Conservation (phyloP, 2,888 invertebrate genomes). For the Fragum fragum region DNA sequence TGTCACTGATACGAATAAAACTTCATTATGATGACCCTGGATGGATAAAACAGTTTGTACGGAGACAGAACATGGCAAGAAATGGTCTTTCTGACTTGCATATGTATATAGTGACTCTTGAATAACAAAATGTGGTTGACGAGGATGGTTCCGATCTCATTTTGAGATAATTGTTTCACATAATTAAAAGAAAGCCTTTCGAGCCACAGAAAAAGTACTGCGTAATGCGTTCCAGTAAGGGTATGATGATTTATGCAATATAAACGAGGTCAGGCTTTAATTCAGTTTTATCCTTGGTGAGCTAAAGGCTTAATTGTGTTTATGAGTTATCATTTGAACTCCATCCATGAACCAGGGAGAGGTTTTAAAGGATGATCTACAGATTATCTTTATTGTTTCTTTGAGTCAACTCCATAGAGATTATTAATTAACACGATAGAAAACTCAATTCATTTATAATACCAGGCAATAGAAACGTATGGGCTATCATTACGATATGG, state of each 20-base stretch:
- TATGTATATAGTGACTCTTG: too few relatives aligned
- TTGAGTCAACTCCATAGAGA: constrained; percentile 12
- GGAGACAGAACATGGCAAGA: too few relatives aligned
- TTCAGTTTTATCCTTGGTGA: background rate
- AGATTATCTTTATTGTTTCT: constrained; percentile 32
- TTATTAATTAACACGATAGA: constrained; percentile 10
- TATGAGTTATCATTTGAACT: constrained; percentile 15
- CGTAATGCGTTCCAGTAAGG: too few relatives aligned
- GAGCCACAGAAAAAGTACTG: too few relatives aligned
- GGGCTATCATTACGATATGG: background rate
- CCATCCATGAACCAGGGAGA: background rate
- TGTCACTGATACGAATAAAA: too few relatives aligned
- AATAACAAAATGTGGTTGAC: too few relatives aligned
- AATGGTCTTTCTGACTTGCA: too few relatives aligned
- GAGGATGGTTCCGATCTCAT: too few relatives aligned
- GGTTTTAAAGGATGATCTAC: constrained; percentile 37
- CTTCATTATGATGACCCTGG: too few relatives aligned
- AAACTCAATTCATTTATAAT: background rate
- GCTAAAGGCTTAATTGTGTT: constrained; percentile 17
- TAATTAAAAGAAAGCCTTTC: too few relatives aligned
- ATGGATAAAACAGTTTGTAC: too few relatives aligned
- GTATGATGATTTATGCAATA: background rate
- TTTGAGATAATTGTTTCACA: too few relatives aligned
- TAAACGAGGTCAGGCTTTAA: background rate
- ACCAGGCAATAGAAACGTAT: background rate